These are phyloP conservation scores for Ornithorhynchus anatinus DNA, from an alignment of 2,113 vertebrate species.

Conservation along the genomic window DNA sequence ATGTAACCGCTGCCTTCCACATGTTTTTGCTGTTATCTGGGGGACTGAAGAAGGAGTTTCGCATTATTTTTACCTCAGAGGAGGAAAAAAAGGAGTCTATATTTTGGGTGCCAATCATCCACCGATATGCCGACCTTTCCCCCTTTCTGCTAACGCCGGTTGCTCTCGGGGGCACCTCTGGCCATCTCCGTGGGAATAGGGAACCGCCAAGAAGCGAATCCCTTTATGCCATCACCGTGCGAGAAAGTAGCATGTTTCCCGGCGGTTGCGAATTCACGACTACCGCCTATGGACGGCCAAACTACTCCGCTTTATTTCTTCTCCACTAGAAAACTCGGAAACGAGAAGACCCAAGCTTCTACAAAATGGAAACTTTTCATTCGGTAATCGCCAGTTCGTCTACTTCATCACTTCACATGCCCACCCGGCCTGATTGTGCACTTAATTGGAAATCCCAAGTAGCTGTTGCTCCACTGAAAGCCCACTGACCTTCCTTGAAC, in stretches of 20 bases:
- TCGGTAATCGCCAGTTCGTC: too few species aligned
- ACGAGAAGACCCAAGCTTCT: constrained; percentile 20
- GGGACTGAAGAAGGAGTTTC: background rate
- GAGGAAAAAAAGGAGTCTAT: background rate
- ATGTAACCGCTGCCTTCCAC: background rate
- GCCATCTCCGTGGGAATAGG: constrained; percentile 27
- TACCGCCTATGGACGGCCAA: constrained; percentile 17
- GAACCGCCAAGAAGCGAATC: background rate
- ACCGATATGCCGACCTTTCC: background rate
- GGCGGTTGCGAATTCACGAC: background rate
- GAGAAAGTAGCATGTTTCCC: constrained; percentile 19
- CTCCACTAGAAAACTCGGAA: constrained; percentile 34
- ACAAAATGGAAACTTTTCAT: constrained; percentile 16
- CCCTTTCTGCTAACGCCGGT: background rate
- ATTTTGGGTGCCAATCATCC: background rate
- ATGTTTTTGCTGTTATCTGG: background rate
- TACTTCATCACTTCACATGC: too few species aligned
- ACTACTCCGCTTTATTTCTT: constrained; percentile 33
- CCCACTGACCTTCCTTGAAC: too few species aligned
- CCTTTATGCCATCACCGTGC: background rate
- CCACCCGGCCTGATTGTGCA: too few species aligned
- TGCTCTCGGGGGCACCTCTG: constrained; percentile 20
- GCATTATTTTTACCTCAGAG: background rate
- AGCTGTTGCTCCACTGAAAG: too few species aligned
- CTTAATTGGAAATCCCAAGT: too few species aligned